Base-by-base conservation (phyloP, 2,888 invertebrate genomes). In the Mythimna ferrago region DNA sequence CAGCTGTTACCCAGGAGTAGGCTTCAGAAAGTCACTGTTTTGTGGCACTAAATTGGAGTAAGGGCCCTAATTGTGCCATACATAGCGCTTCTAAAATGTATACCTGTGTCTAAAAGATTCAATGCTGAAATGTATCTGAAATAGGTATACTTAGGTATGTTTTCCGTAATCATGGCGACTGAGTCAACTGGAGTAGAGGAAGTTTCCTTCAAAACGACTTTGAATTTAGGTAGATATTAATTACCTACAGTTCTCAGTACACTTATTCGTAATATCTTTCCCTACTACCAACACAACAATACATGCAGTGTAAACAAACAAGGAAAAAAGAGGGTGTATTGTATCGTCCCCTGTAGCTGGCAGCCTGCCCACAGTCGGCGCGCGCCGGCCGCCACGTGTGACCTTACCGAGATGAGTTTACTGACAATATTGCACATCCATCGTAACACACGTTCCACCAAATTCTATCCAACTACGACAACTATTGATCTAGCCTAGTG, bases 341-440 rank as follows among this genome's bases (percentile, higher is more conserved):
- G 85, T 84, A 82, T 78, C 87, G 89, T 89, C 90, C 89, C 88
- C 85, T 81, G 87, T 86, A 89, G 84, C 91, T 95, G 94, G 94
- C 94, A 91, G 73, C 63, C 76, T 78, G 92, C 93, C 93, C 89
- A 84, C 71, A 48, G 60, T 71, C 53, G 86, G 84, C 90, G 91
- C 90, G 91, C 91, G 90, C 91, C 84, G 73, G 81, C 61, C 65
- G 66, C 66, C 78, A 90, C 89, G 90, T 91, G 91, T 89, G 83
- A 78, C 87, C 88, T 86, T 85, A 79, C 86, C 85, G 87, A 91
- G 92, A 92, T 91, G 87, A 89, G 86, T 88, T 88, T 88, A 88
- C 84, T 81, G 88, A 89, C 87, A 86, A 85, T 88, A 86, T 85
- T 87, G 84, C 81, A 88, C 84, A 87, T 88, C 88, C 86, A 88